Evolutionary conservation across 2,113 vertebrate genomes (phyloP), one percentile per base, ranked within the genome.

Genomic region (Malurus alboscapulatus): DNA sequence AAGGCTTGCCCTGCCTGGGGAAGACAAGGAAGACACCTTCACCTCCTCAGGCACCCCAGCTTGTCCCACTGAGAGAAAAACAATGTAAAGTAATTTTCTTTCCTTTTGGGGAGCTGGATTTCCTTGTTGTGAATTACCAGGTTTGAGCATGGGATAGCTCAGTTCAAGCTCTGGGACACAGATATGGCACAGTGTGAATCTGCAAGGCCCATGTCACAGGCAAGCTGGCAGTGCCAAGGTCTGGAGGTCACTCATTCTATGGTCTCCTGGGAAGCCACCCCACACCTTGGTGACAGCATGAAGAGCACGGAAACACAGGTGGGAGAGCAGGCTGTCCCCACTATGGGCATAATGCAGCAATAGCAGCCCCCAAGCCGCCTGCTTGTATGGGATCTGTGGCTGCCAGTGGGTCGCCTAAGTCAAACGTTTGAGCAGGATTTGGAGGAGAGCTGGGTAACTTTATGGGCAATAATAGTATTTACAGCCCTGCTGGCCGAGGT

Each of bases 141-240:
- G 1, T 54, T n/a, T 76, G 7, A 72, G 36, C 12, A 2, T 8
- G 12, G 29, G 22, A 17, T 40, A 51, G 14, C 42, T 75, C 34
- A 29, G 0, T 24, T 34, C 9, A 26, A 21, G 44, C 44, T 74
- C 42, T 62, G 53, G 84, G 57, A 36, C 7, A 6, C 12, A 24
- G 22, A 25, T 10, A 5, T 30, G 45, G 32, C 19, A 17, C 0
- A 0, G 12, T 12, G 17, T 0, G 0, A 44, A 55, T 71, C 34
- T 25, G 44, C 0, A 0, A 63, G 63, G 18, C 36, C 19, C 19
- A 2, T 1, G 6, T 66, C 15, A 1, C 1, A 1, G 80, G 27
- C 1, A 2, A 61, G 36, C 36, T 2, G 3, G 17, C 30, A 59
- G 16, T 14, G 11, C 44, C 1, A 0, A 18, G 18, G 13, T 58